Evolutionary conservation across 1,140 invertebrate genomes (phyloP), one percentile per base, ranked within the genome.

Genomic region (Eufriesea mexicana): DNA sequence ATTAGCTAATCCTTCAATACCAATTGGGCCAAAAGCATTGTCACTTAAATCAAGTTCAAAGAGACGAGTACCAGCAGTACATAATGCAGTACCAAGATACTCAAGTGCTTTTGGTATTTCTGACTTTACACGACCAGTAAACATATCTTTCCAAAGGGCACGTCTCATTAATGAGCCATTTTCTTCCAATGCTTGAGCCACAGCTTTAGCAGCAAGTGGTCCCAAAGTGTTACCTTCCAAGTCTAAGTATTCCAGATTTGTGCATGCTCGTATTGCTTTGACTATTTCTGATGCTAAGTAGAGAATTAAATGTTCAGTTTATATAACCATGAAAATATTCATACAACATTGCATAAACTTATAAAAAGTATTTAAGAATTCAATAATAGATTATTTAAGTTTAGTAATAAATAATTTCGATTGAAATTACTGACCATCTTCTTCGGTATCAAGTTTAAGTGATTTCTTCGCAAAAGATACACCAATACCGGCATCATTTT

Each of bases 1-100:
- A 28, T 96, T 95, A n/a, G 97, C 96, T 64, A 99, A 94, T 8
- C 98, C 98, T 86, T 97, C 95, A 71, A 99, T 97, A 57, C 98
- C 99, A 91, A 99, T 98, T 0, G 99, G 99, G 9, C 99, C 99
- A 92, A 99, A 97, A 0, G 99, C 99, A 96, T 99, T 99, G 92
- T 99, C 99, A 94, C 98, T 99, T 1, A 99, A 95, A 92, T 99
- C 98, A 16, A 99, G 93, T 86, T 98, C 97, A 0, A 96, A 96
- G 0, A 99, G 95, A 7, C 96, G 94, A 5, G 98, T 97, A 5
- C 96, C 96, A 0, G 98, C 97, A 16, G 91, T 89, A 73, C 98
- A 98, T 68, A 99, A 95, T 9, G 98, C 98, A 82, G 95, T 95
- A 9, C 98, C 97, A 4, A 99, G 94, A 86, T 96, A 96, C 93